Evolutionary conservation across 2,888 invertebrate species (phyloP), one percentile per base, ranked within the genome.

Genomic region (Acleris literana): DNA sequence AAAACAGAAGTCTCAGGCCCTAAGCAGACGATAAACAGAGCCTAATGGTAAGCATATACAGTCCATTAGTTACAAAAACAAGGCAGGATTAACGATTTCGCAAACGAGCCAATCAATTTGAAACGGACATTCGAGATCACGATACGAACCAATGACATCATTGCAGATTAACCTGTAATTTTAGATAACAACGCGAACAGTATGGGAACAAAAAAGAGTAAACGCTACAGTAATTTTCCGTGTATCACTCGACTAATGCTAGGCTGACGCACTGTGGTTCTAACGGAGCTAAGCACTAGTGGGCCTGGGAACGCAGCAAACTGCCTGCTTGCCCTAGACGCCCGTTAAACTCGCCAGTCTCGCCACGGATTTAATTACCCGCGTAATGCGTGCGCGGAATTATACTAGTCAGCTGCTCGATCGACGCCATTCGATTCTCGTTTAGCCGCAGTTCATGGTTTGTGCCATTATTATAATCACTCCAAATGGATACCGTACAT

Each of bases 251-350:
- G 74, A 80, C 78, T 88, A 87, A 87, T 87, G 79, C 82, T 79
- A 82, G 76, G 78, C 80, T 78, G 74, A 81, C 79, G 82, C 84
- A 87, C 87, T 87, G 82, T 85, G 83, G 84, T 87, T 85, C 83
- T 90, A 90, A 91, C 91, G 90, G 91, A 79, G 80, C 84, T 83
- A 81, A 84, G 83, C 83, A 79, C 78, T 76, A 75, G 76, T 77
- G 77, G 73, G 82, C 83, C 86, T 87, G 88, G 86, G 88, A 89
- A 89, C 83, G 72, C 74, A 70, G 57, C 49, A 48, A 39, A 46
- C 76, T 64, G 68, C 73, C 71, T 71, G 73, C 72, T 68, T 66
- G 69, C 70, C 70, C 72, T 72, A 70, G 74, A 77, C 75, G 71
- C 70, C 74, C 78, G 80, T 78, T 79, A 79, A 80, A 78, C 79